Percentiles rank a stretch among this genome's conserved stretches.
Conservation (phyloP, 2,888 invertebrate species). For the Oeneis ivallda region DNA sequence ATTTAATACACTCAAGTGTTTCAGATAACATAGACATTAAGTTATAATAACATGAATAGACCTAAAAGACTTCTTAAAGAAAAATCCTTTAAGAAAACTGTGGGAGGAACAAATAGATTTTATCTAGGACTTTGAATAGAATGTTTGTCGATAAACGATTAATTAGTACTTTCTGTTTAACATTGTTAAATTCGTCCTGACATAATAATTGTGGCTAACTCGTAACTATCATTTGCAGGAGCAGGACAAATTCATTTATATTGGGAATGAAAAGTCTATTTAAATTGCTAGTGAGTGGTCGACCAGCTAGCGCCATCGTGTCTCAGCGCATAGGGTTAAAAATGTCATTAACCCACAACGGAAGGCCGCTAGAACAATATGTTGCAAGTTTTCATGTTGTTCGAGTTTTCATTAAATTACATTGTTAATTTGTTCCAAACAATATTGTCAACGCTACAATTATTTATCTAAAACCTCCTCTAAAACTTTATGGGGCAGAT, state of each 20-base stretch:
- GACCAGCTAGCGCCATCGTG: conserved; percentile 5
- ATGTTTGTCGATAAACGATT: neutral
- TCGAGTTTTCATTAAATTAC: neutral
- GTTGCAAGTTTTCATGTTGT: conserved; percentile 3
- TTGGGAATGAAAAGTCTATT: neutral
- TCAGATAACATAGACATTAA: too few species aligned
- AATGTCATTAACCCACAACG: conserved; percentile 21
- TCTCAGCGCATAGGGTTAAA: conserved; percentile 16
- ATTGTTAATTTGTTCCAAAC: neutral
- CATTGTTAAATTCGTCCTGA: neutral
- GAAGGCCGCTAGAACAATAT: conserved; percentile 14
- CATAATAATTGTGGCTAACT: neutral
- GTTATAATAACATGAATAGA: too few species aligned
- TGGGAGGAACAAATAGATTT: too few species aligned
- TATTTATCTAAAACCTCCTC: too few species aligned
- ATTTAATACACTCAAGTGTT: too few species aligned
- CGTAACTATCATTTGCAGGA: neutral
- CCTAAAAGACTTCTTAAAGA: too few species aligned
- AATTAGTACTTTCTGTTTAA: neutral
- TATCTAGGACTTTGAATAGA: too few species aligned
- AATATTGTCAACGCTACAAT: too few species aligned
- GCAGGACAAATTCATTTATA: conserved; percentile 8
- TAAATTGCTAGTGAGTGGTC: neutral
- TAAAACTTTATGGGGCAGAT: neutral
- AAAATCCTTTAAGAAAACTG: too few species aligned